Evolutionary conservation across 2,888 invertebrate genomes (phyloP), one percentile per base, ranked within the genome.

Genomic region (Nomada fabriciana): DNA sequence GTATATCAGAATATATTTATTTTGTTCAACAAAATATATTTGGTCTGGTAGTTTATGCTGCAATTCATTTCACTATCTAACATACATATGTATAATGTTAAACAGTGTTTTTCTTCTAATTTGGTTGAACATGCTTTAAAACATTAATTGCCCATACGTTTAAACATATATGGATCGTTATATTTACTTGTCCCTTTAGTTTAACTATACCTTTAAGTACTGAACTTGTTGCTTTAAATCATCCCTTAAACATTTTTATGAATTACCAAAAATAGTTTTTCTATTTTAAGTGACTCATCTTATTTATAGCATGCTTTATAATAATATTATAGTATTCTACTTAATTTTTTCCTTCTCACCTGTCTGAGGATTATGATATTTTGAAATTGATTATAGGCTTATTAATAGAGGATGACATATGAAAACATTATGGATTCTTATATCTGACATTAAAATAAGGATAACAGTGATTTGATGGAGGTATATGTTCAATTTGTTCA

Each of bases 181-280:
- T 65, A 7, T 53, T 53, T 36, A 36, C 15, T 36, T 67, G 67
- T 20, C 36, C 53, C 67, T 67, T 36, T 18, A 52, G 5, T 53
- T 67, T 11, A 9, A 67, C 15, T 67, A 53, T 67, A 36, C 7
- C 7, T 7, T 36, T 29, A 36, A 53, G 20, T 53, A 29, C 52
- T 15, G 20, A 53, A 20, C 20, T 15, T 53, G 13, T 47, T 47
- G 11, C 15, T 53, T 29, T 4, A 67, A 52, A 18, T 53, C 53
- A 29, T 67, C 67, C 67, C 53, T 67, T 67, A 67, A 67, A 67
- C 29, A 67, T 67, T 67, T 67, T 67, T 53, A 52, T 67, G 29
- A n/a, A 67, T 67, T 67, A 67, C 67, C 67, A 67, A 67, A 67
- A 67, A 67, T 67, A 67, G 67, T 68, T 7, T 68, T 68, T 29